Percentiles rank a stretch among this genome's conserved stretches.
Evolutionary conservation across 2,888 invertebrate genomes (phyloP).

Genomic region (Limenitis camilla): DNA sequence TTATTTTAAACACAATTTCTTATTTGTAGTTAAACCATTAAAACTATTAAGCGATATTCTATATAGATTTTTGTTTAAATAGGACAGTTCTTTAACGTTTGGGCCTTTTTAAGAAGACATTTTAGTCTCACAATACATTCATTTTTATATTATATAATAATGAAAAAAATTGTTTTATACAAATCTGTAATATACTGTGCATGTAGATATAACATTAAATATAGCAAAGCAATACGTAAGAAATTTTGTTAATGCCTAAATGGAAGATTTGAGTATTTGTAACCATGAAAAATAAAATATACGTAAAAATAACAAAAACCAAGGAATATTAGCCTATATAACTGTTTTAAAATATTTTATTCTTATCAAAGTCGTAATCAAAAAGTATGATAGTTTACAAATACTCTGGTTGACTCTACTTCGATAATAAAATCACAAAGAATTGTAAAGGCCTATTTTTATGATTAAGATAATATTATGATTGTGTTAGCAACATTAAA

Average conservation of each 20-base stretch:
- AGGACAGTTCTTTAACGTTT: too few relatives aligned
- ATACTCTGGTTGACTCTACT: background rate
- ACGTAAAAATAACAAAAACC: constrained; percentile 4
- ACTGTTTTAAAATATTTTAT: too few relatives aligned
- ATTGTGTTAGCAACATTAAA: constrained; percentile 25
- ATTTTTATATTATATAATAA: too few relatives aligned
- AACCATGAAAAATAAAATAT: constrained; percentile 9
- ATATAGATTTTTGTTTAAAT: too few relatives aligned
- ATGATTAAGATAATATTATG: constrained; percentile 29
- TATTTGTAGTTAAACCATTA: too few relatives aligned
- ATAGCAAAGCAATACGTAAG: constrained; percentile 12
- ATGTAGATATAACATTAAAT: constrained; percentile 10
- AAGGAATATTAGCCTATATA: too few relatives aligned
- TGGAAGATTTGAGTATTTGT: constrained; percentile 4
- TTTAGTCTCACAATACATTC: too few relatives aligned
- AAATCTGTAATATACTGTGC: constrained; percentile 7
- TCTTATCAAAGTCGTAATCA: too few relatives aligned
- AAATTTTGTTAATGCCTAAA: constrained; percentile 9
- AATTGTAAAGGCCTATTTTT: constrained; percentile 39
- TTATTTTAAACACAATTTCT: too few relatives aligned
- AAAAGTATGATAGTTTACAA: too few relatives aligned
- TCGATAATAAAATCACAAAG: background rate
- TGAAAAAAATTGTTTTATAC: background rate
- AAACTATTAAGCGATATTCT: too few relatives aligned
- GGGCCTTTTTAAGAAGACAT: too few relatives aligned